These are phyloP conservation scores for Cheilosia vulpina DNA, from an alignment of 2,888 invertebrate species.

Conservation along the genomic window DNA sequence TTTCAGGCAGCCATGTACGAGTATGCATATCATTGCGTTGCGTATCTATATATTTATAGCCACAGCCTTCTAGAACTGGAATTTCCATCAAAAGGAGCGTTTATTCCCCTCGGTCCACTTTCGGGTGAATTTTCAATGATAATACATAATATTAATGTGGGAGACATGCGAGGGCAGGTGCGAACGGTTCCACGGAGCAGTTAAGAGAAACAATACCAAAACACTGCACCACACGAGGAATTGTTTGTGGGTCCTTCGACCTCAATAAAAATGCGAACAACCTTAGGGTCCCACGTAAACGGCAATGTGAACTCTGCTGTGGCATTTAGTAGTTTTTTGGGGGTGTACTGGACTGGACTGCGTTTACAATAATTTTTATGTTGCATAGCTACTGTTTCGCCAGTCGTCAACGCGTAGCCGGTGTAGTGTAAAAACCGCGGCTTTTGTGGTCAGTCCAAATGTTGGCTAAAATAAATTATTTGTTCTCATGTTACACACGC, in stretches of 20 bases:
- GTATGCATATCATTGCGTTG: constrained; percentile 5
- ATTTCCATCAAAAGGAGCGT: constrained; percentile 51
- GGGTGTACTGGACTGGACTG: constrained; percentile 20
- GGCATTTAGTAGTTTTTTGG: constrained; percentile 4
- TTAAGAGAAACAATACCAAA: constrained; percentile 12
- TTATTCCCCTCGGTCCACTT: constrained; percentile 55
- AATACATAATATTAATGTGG: constrained; percentile 53
- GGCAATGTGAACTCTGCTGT: background rate
- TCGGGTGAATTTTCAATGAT: constrained; percentile 29
- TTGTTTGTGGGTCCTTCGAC: constrained; percentile 62
- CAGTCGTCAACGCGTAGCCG: background rate
- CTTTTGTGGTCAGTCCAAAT: constrained; percentile 30
- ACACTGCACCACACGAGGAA: constrained; percentile 29
- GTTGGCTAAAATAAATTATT: constrained; percentile 32
- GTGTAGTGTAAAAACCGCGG: constrained; percentile 25
- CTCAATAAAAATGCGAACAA: constrained; percentile 59
- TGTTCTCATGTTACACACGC: constrained; percentile 12
- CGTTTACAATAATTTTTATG: constrained; percentile 25
- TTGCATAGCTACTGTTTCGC: background rate
- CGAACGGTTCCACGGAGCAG: constrained; percentile 49
- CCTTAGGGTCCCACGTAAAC: constrained; percentile 17
- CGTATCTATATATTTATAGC: background rate
- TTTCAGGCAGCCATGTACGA: background rate
- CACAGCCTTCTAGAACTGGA: constrained; percentile 36
- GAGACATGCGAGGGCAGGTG: constrained; percentile 65